phyloP scores from a whole-genome alignment of 2,888 invertebrate species.

The Prionchulus punctatus region DNA sequence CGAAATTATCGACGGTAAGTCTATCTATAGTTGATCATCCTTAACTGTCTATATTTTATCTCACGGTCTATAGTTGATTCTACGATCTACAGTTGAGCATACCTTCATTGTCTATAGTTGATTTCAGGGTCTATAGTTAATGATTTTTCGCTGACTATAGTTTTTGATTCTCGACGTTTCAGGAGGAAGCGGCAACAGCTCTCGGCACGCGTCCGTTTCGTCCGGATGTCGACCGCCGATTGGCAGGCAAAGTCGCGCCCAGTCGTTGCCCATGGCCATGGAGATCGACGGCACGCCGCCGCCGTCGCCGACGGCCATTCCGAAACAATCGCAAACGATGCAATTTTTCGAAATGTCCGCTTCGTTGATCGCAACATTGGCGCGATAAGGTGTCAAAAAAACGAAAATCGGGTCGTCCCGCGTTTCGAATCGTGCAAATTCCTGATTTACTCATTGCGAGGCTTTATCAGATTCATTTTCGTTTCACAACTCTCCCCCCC shows the following conservation, averaged over 20 bases:
- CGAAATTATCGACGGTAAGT: conserved; percentile 29
- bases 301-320: conserved; percentile 19
- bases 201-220: conserved; percentile 31
- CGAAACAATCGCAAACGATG: conserved; percentile 69
- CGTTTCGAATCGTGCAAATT: no score
- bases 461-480: no score
- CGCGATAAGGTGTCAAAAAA: conserved; percentile 46
- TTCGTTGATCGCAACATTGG: conserved; percentile 87
- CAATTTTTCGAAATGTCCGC: conserved; percentile 99
- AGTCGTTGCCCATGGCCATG: conserved; percentile 25
- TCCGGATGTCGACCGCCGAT: conserved; percentile 21
- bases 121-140: neutral
- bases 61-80: neutral
- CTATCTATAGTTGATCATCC: neutral
- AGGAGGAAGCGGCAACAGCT: conserved; percentile 20
- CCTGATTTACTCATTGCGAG: no score
- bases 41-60: neutral
- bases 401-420: no score
- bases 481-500: no score
- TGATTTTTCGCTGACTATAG: neutral
- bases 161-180: conserved; percentile 1
- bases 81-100: neutral
- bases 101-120: neutral
- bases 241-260: conserved; percentile 20
- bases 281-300: conserved; percentile 19